phyloP scores from a whole-genome alignment of 2,113 vertebrate genomes.

The Phrynocephalus versicolor region DNA sequence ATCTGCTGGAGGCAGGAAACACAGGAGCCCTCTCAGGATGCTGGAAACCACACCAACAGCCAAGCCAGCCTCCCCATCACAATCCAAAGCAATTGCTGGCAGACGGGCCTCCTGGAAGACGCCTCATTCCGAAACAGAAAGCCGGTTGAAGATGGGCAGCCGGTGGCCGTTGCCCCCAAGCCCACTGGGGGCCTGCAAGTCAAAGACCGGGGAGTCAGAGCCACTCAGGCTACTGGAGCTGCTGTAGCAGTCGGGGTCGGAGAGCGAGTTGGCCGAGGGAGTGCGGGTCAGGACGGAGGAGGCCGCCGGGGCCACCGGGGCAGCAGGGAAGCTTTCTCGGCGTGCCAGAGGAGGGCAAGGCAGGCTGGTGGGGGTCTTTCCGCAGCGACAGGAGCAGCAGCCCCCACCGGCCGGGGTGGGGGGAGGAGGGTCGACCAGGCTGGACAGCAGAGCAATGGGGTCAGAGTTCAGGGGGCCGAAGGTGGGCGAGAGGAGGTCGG shows the following conservation, averaged over 20 bases:
- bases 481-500: constrained; percentile 78
- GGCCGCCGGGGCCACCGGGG: constrained; percentile 32
- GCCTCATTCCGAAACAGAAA: constrained; percentile 85
- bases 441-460: constrained; percentile 75
- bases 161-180: constrained; percentile 63
- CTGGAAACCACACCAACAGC: not conserved
- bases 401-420: constrained; percentile 48
- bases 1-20: not conserved
- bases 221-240: constrained; percentile 86
- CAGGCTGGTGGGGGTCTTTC: constrained; percentile 70
- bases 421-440: constrained; percentile 9
- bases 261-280: constrained; percentile 87
- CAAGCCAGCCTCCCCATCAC: no score
- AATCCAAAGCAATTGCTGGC: not conserved
- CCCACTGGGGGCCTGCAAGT: constrained; percentile 43
- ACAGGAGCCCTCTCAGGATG: not conserved
- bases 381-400: constrained; percentile 80
- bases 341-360: constrained; percentile 38
- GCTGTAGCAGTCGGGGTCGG: constrained; percentile 87
- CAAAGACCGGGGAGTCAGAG: constrained; percentile 85
- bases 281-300: constrained; percentile 75
- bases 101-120: not conserved
- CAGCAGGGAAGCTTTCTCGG: not conserved
- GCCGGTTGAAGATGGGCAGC: constrained; percentile 86
- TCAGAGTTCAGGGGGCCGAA: constrained; percentile 72